Percentiles rank a stretch among this genome's conserved stretches.
Evolutionary conservation across 2,797 vertebrate species (phyloP).

Genomic region (Bradypodion ventrale): DNA sequence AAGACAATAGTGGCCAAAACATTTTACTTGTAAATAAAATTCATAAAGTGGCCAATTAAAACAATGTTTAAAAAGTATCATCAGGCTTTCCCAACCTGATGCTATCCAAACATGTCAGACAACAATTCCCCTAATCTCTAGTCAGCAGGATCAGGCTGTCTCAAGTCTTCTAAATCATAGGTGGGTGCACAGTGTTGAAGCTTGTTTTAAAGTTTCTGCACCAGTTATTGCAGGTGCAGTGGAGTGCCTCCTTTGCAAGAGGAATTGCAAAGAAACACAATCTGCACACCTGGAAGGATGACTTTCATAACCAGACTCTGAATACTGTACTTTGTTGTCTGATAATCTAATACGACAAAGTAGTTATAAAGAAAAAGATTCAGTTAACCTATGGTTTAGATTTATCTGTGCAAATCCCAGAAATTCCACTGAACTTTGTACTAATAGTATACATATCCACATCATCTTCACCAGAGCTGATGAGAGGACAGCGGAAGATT

Average conservation of each 20-base stretch:
- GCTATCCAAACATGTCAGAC: not conserved
- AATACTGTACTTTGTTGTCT: not conserved
- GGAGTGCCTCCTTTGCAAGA: not conserved
- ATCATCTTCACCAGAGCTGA: too few relatives aligned
- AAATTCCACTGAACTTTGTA: constrained; percentile 1
- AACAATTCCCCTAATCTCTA: not conserved
- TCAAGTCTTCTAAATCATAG: not conserved
- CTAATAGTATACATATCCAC: not conserved
- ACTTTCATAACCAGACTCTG: not conserved
- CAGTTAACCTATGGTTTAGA: not conserved
- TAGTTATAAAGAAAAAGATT: not conserved
- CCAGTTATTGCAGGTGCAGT: not conserved
- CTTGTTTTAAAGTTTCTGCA: not conserved
- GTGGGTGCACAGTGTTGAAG: not conserved
- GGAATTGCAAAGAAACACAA: not conserved
- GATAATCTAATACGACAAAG: not conserved
- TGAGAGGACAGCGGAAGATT: too few relatives aligned
- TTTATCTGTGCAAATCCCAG: constrained; percentile 6
- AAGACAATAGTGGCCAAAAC: not conserved
- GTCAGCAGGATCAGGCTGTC: not conserved
- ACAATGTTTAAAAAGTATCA: not conserved
- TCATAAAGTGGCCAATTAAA: not conserved
- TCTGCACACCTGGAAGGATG: not conserved
- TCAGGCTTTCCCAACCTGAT: not conserved
- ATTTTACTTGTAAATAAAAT: not conserved